These are phyloP conservation scores for Pongo pygmaeus DNA, from an alignment of 2,113 vertebrate genomes.

Conservation along the genomic window DNA sequence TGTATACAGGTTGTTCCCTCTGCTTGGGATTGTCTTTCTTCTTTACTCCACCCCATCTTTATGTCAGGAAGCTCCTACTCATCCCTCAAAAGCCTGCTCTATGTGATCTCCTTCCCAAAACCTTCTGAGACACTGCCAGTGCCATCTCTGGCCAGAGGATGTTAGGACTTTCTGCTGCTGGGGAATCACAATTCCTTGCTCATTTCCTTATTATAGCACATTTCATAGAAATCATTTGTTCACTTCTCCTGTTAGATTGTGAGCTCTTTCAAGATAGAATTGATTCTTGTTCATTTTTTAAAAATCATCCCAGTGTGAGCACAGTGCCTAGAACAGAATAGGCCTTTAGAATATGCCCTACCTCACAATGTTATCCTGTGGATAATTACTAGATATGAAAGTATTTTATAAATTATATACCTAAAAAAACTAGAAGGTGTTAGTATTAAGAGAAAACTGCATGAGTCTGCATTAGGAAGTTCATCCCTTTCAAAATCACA, in stretches of 20 bases:
- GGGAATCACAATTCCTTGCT: background rate
- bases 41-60: background rate
- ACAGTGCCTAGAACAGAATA: background rate
- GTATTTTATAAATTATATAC: background rate
- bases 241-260: background rate
- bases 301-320: background rate
- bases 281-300: background rate
- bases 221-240: constrained; percentile 28
- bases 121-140: background rate
- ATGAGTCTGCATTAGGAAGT: constrained; percentile 20
- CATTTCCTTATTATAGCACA: constrained; percentile 18
- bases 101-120: background rate
- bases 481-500: constrained; percentile 45
- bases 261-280: constrained; percentile 31
- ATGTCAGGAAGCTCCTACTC: background rate
- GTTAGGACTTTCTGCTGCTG: background rate
- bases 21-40: background rate
- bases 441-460: background rate
- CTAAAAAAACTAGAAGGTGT: constrained; percentile 8
- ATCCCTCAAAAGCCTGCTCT: background rate
- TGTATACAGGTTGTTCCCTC: background rate
- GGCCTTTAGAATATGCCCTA: constrained; percentile 37
- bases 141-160: background rate
- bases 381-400: background rate
- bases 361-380: background rate